Conservation (phyloP, 2,113 vertebrate species). For the Scophthalmus maximus region DNA sequence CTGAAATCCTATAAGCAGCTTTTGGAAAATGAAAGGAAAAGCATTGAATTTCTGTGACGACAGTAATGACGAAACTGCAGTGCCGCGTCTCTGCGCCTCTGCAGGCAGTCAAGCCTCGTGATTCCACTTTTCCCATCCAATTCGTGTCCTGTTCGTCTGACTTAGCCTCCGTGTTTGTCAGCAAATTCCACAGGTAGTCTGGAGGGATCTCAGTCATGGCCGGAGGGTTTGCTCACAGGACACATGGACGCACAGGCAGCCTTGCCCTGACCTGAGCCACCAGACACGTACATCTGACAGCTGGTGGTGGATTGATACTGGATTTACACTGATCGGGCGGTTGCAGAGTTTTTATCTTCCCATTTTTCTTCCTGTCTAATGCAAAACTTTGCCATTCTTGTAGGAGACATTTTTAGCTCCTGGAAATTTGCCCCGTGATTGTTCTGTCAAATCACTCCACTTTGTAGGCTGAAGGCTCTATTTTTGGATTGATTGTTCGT, state of each 20-base stretch:
- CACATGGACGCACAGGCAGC: conserved; percentile 21
- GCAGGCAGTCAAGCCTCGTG: neutral
- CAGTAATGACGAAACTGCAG: neutral
- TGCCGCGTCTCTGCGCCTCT: neutral
- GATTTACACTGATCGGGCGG: neutral
- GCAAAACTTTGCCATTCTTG: neutral
- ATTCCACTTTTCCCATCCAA: neutral
- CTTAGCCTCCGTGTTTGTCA: conserved; percentile 33
- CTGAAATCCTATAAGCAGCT: too few species aligned
- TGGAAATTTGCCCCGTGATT: conserved; percentile 3
- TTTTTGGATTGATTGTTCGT: conserved; percentile 13
- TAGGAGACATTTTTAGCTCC: conserved; percentile 4
- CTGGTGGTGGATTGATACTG: conserved; percentile 1
- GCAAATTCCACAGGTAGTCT: conserved; percentile 38
- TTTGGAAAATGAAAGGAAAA: neutral
- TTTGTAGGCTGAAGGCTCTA: conserved; percentile 1
- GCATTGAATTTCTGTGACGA: neutral
- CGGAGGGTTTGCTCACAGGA: conserved; percentile 16
- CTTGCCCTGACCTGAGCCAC: conserved; percentile 14
- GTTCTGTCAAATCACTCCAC: conserved; percentile 11
- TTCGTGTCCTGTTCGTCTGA: conserved; percentile 8
- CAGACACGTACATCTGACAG: conserved; percentile 15
- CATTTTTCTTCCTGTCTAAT: neutral
- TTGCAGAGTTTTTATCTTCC: neutral
- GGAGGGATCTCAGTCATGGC: conserved; percentile 34